Conservation (phyloP, 92 coral and sea anemone genomes). For the Umimayanthus kanabou region DNA sequence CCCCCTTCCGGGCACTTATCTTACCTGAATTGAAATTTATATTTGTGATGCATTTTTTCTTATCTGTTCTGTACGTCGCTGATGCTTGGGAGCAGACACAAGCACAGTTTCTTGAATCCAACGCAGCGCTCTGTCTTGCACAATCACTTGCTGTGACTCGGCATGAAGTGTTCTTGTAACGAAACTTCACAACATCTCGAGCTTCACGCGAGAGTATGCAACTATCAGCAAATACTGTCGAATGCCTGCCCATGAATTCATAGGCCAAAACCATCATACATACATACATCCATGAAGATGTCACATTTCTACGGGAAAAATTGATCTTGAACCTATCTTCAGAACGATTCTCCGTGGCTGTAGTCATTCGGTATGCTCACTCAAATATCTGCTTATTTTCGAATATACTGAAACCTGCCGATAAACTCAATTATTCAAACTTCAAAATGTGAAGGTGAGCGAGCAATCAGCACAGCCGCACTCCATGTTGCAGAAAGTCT, state of each 20-base stretch:
- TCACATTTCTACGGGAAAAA: neutral
- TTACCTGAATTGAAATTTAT: slow-evolving; percentile 6
- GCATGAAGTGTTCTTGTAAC: neutral
- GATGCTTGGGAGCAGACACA: neutral
- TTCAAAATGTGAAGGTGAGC: neutral
- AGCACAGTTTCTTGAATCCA: slow-evolving; percentile 7
- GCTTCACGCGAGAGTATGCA: slow-evolving; percentile 14
- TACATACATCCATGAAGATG: neutral
- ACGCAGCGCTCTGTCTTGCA: slow-evolving; percentile 4
- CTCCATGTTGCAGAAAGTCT: too few relatives aligned
- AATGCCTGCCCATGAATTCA: neutral
- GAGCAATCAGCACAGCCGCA: too few relatives aligned
- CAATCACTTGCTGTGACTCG: neutral
- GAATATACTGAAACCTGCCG: too few relatives aligned
- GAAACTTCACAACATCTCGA: neutral
- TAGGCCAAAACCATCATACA: neutral
- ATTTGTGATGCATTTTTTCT: slow-evolving; percentile 9
- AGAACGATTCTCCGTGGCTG: too few relatives aligned
- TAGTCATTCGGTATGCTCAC: neutral
- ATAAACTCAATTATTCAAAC: neutral
- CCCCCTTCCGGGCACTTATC: too few relatives aligned
- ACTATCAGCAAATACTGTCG: slow-evolving; percentile 1
- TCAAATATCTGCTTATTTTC: too few relatives aligned
- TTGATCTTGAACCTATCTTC: neutral
- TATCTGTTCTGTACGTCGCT: slow-evolving; percentile 17